These are phyloP conservation scores for Cynoglossus semilaevis DNA, from an alignment of 2,113 vertebrate genomes.

Conservation along the genomic window DNA sequence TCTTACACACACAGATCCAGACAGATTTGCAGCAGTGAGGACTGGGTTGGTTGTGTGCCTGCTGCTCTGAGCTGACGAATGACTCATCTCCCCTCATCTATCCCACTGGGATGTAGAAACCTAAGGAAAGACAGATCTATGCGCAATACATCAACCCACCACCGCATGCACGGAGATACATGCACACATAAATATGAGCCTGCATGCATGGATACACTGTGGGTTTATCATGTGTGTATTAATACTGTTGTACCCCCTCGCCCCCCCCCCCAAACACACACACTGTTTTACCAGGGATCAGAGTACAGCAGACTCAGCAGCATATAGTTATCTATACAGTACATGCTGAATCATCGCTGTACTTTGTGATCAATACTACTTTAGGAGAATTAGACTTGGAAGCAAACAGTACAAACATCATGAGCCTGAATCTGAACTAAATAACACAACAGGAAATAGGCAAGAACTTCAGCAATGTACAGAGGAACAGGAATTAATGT, in stretches of 20 bases:
- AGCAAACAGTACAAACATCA: slow-evolving; percentile 17
- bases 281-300: slow-evolving; percentile 4
- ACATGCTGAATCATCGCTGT: slow-evolving; percentile 32
- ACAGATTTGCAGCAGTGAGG: slow-evolving; percentile 44
- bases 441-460: slow-evolving; percentile 5
- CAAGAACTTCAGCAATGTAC: background rate
- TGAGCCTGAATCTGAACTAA: slow-evolving; percentile 9
- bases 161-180: background rate
- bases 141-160: slow-evolving; percentile 28
- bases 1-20: slow-evolving; percentile 5
- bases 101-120: slow-evolving; percentile 39
- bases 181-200: slow-evolving; percentile 10
- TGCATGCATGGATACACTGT: background rate
- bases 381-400: slow-evolving; percentile 22
- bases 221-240: too few species aligned
- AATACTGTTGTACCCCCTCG: background rate
- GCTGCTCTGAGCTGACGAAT: slow-evolving; percentile 46
- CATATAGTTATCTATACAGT: background rate
- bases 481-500: too few species aligned
- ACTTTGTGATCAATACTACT: slow-evolving; percentile 46
- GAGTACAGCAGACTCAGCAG: slow-evolving; percentile 8
- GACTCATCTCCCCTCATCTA: slow-evolving; percentile 44
- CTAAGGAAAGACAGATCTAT: slow-evolving; percentile 13
- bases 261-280: background rate
- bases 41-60: slow-evolving; percentile 31